Evolutionary conservation across 2,113 vertebrate species (phyloP).

Genomic region (Stigmatopora nigra): DNA sequence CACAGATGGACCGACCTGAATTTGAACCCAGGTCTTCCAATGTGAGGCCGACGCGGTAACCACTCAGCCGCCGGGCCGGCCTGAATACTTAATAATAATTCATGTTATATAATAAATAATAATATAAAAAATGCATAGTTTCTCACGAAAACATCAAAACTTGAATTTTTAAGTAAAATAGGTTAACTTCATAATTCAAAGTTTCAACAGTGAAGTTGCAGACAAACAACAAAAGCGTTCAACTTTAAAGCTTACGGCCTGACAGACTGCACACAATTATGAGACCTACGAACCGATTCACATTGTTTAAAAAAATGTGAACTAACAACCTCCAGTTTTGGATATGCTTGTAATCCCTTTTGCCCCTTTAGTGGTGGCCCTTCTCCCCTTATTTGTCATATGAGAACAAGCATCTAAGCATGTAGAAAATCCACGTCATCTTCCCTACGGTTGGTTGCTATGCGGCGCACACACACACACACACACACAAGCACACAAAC

Average conservation of each 20-base stretch:
- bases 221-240: background rate
- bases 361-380: background rate
- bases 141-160: too few relatives aligned
- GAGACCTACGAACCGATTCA: background rate
- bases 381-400: background rate
- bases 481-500: background rate
- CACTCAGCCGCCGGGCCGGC: too few relatives aligned
- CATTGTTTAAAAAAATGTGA: background rate
- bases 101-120: too few relatives aligned
- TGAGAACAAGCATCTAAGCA: background rate
- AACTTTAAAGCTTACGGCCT: background rate
- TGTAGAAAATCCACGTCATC: background rate
- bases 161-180: too few relatives aligned
- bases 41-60: too few relatives aligned
- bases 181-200: too few relatives aligned
- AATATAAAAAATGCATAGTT: too few relatives aligned
- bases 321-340: background rate
- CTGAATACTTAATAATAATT: too few relatives aligned
- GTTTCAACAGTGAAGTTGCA: background rate
- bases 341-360: background rate
- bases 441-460: slow-evolving; percentile 21
- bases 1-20: too few relatives aligned
- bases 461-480: slow-evolving; percentile 10
- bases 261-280: background rate
- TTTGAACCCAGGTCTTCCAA: too few relatives aligned